These are phyloP conservation scores for Mercenaria mercenaria DNA, from an alignment of 1,140 invertebrate species.

Conservation along the genomic window DNA sequence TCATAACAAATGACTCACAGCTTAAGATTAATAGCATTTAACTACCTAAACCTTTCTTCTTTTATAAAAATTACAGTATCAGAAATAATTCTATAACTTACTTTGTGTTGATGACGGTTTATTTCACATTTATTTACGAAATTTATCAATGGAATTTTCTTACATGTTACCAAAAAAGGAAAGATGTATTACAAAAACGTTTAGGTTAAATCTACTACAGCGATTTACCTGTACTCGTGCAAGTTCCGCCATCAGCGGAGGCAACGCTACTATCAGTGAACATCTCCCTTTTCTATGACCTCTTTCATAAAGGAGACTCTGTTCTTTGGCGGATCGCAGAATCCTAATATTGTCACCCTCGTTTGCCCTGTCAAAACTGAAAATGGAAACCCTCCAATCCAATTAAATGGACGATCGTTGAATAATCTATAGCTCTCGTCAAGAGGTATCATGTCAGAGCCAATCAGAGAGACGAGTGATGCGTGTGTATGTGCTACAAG, in stretches of 20 bases:
- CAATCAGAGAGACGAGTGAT: background rate
- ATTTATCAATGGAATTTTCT: no score
- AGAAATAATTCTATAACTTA: no score
- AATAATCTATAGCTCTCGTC: background rate
- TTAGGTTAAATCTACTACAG: background rate
- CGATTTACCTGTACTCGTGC: background rate
- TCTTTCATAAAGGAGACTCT: background rate
- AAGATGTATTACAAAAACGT: no score
- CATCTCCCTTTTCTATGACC: background rate
- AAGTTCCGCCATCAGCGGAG: background rate
- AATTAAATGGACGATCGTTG: slow-evolving; percentile 35
- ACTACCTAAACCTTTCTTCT: no score
- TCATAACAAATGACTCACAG: no score
- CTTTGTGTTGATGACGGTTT: no score
- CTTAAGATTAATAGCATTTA: no score
- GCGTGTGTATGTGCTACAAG: slow-evolving; percentile 4
- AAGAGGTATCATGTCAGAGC: background rate
- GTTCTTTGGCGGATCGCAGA: background rate
- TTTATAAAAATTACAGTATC: no score
- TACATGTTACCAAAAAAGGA: no score
- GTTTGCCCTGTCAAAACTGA: background rate
- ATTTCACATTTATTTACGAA: no score
- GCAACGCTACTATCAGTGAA: background rate
- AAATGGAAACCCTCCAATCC: slow-evolving; percentile 39
- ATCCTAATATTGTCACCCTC: slow-evolving; percentile 15